These are phyloP conservation scores for Drosophila grimshawi DNA, from an alignment of 1,140 invertebrate species.

Conservation along the genomic window DNA sequence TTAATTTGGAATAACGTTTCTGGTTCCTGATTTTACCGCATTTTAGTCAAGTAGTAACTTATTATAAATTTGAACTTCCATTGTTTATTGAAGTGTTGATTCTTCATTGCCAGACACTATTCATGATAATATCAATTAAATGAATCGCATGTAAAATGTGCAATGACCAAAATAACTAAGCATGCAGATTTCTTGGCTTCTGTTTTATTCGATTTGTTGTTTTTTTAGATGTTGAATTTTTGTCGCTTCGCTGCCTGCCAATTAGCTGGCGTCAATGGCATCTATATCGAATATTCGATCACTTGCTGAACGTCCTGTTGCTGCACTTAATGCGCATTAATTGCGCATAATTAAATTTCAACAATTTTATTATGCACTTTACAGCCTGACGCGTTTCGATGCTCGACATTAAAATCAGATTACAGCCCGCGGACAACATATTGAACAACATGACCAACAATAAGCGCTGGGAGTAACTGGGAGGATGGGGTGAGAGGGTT, in stretches of 20 bases:
- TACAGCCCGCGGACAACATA: conserved; percentile 46
- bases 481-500: too few relatives aligned
- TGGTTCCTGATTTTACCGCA: too few relatives aligned
- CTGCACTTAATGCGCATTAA: conserved; percentile 75
- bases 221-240: conserved; percentile 2
- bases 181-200: conserved; percentile 3
- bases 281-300: neutral
- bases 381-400: conserved; percentile 46
- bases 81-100: conserved; percentile 1
- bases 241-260: conserved; percentile 46
- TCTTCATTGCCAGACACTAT: neutral
- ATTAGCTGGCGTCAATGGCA: conserved; percentile 60
- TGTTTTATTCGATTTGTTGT: neutral
- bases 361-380: conserved; percentile 78
- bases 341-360: conserved; percentile 78
- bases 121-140: neutral
- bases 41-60: too few relatives aligned
- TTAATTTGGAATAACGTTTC: too few relatives aligned
- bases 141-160: neutral
- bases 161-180: conserved; percentile 28
- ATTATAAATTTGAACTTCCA: neutral
- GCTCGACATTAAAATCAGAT: conserved; percentile 70
- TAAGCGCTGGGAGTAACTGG: neutral
- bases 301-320: conserved; percentile 42
- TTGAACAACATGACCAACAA: conserved; percentile 31